Base-by-base conservation (phyloP, 2,797 vertebrate genomes). In the Saxicola maurus region DNA sequence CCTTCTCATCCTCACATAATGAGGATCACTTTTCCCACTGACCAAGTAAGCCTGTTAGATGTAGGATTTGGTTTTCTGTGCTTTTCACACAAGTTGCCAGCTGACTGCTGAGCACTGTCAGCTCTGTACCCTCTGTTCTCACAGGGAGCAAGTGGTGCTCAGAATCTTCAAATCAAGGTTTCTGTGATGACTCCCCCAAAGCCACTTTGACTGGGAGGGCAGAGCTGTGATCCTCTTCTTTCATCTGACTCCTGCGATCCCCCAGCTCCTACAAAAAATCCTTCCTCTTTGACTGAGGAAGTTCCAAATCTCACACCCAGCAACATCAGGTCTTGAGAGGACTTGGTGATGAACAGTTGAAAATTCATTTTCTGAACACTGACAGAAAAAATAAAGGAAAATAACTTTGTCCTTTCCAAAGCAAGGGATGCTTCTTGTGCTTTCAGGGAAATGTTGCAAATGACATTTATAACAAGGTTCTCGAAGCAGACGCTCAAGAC, bases 391-490 rank as follows among this genome's bases (percentile, higher is more conserved):
- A 25, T 61, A 28, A 72, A 89, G 43, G 40, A 74, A 67, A 65
- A 86, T 28, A 87, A 78, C 48, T 72, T 9, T 5, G 52, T 65
- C 80, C 82, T 92, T 86, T 40, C 64, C 60, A 71, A 71, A 78
- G 82, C 60, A 84, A 79, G 46, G 20, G 25, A 76, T 57, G 52
- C 38, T 89, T 82, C 73, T 71, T 40, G 42, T 76, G 77, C 87
- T 92, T 89, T 80, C 79, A 94, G 80, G 69, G 87, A 95, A 89
- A 87, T 2, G 9, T 3, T 75, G 65, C 42, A 51, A 90, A 60
- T 2, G 15, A 59, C 79, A 72, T 83, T 90, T 90, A 23, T 53
- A 89, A 74, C 56, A 59, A 55, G 67, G 80, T 25, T 91, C 82
- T 66, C 6, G 15, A 78, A 75, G 59, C 65, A 75, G 59, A 35